Conservation (phyloP, 2,113 vertebrate species). For the Laticauda laticaudata region DNA sequence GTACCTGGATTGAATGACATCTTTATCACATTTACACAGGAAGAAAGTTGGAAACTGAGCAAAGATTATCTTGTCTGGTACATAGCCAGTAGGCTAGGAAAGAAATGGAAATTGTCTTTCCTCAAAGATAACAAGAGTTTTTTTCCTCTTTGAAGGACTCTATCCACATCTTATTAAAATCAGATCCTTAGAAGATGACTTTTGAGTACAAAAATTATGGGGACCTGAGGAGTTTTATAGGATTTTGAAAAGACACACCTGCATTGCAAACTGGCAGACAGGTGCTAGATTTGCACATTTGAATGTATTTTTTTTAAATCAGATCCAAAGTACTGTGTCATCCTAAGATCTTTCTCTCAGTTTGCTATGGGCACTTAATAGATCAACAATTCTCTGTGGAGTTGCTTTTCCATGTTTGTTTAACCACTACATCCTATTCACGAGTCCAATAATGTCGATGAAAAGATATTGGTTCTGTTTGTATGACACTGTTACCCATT, state of each 20-base stretch:
- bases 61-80: neutral
- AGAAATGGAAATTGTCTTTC: neutral
- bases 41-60: neutral
- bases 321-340: neutral
- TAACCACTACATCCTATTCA: neutral
- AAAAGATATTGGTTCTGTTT: neutral
- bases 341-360: neutral
- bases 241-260: neutral
- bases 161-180: neutral
- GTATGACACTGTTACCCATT: neutral
- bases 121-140: neutral
- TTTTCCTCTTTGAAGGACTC: neutral
- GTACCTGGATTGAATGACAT: neutral
- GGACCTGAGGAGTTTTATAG: neutral
- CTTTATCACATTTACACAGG: neutral
- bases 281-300: neutral
- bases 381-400: neutral
- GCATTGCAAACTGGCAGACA: neutral
- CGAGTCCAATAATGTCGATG: neutral
- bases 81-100: neutral
- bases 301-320: neutral
- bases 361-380: neutral
- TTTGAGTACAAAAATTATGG: neutral
- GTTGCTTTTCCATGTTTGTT: neutral
- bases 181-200: neutral